Percentiles rank a stretch among this genome's conserved stretches.
These are phyloP conservation scores for Sciurus niger DNA, from an alignment of 2,113 vertebrate genomes.

Conservation along the genomic window DNA sequence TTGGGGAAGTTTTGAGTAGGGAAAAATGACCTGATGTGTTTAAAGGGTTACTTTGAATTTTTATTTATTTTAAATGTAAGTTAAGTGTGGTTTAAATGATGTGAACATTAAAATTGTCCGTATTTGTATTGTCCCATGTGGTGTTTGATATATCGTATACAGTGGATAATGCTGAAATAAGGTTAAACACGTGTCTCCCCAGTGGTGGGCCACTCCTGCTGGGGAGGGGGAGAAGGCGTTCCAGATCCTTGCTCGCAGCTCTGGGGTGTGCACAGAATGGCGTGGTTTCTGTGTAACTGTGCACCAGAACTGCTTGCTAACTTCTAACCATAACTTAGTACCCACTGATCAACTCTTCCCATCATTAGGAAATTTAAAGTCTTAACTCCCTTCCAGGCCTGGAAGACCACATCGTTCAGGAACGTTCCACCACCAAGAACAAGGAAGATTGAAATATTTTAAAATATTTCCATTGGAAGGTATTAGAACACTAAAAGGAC, in stretches of 20 bases:
- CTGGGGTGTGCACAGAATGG: neutral
- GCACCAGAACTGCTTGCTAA: neutral
- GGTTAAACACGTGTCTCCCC: neutral
- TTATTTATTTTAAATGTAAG: neutral
- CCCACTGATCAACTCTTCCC: neutral
- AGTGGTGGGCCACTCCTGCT: no score
- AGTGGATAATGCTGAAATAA: neutral
- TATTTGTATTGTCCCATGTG: neutral
- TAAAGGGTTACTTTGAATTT: neutral
- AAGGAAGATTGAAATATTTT: neutral
- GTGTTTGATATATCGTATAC: neutral
- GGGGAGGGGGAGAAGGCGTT: neutral
- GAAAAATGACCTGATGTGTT: neutral
- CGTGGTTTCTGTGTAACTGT: no score
- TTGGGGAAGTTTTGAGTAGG: neutral
- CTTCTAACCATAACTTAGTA: neutral
- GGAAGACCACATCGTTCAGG: neutral
- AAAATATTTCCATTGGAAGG: neutral
- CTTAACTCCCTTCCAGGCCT: neutral
- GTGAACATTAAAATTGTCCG: neutral
- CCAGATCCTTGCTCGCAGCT: neutral
- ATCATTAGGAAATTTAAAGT: neutral
- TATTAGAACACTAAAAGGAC: neutral
- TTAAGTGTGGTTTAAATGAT: neutral
- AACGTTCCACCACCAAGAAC: neutral